phyloP scores from a whole-genome alignment of 2,888 invertebrate species.

The Troides oblongomaculatus region DNA sequence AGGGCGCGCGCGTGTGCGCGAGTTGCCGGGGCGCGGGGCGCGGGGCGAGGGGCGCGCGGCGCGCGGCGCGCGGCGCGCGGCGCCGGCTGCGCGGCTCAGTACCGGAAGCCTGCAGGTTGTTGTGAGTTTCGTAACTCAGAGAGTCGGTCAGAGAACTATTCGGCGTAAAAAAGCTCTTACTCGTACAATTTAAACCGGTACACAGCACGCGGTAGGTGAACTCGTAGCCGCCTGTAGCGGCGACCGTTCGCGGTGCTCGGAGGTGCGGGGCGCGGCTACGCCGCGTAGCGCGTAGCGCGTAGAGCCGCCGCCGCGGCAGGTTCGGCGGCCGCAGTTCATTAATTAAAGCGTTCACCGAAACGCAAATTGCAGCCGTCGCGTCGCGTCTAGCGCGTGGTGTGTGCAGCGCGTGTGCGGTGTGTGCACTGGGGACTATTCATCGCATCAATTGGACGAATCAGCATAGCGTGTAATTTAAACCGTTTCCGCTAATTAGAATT shows the following conservation, averaged over 20 bases:
- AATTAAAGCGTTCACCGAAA: slow-evolving; percentile 24
- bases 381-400: background rate
- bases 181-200: too few species aligned
- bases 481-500: slow-evolving; percentile 36
- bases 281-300: background rate
- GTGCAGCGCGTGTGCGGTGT: background rate
- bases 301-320: background rate
- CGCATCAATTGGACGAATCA: slow-evolving; percentile 34
- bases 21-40: too few species aligned
- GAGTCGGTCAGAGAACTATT: too few species aligned
- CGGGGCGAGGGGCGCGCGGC: too few species aligned
- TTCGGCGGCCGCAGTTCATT: slow-evolving; percentile 8
- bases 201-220: background rate
- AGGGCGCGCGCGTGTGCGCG: too few species aligned
- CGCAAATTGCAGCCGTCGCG: slow-evolving; percentile 19
- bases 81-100: too few species aligned
- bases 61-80: too few species aligned
- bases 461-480: slow-evolving; percentile 34
- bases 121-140: too few species aligned
- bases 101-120: too few species aligned
- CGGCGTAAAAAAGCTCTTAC: too few species aligned
- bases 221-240: too few species aligned
- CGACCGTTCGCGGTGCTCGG: background rate
- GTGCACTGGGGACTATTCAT: slow-evolving; percentile 20
- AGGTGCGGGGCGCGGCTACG: background rate